Evolutionary conservation across 2,113 vertebrate species (phyloP).

Genomic region (Melierax canorus): DNA sequence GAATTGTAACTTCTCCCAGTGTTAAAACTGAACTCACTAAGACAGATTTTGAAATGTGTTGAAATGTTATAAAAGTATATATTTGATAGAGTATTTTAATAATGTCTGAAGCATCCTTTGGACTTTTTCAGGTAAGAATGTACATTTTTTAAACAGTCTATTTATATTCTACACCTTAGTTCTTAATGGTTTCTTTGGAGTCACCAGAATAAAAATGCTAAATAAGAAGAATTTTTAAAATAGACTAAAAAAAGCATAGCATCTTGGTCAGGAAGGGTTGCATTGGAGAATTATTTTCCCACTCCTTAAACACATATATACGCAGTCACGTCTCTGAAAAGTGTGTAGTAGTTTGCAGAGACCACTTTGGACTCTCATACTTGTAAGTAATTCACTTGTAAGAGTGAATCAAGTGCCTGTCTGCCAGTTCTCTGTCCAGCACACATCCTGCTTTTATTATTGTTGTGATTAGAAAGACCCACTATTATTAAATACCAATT

Average conservation of each 20-base stretch:
- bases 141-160: background rate
- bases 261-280: background rate
- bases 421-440: background rate
- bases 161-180: background rate
- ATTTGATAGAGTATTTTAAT: background rate
- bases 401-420: slow-evolving; percentile 11
- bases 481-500: slow-evolving; percentile 33
- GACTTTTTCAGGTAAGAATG: background rate
- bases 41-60: background rate
- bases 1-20: background rate
- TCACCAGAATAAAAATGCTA: background rate
- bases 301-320: background rate
- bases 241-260: background rate
- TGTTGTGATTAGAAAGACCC: slow-evolving; percentile 25
- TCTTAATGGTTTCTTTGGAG: background rate
- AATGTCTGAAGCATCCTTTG: background rate
- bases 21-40: background rate
- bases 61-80: background rate
- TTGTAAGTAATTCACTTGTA: background rate
- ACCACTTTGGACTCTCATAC: background rate
- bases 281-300: background rate
- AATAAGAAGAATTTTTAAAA: background rate
- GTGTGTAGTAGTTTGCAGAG: background rate
- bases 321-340: background rate
- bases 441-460: slow-evolving; percentile 31